A percentile compares a stretch with the other conserved stretches of the same genome.
These are phyloP conservation scores for Diorhabda elongata DNA, from an alignment of 1,140 invertebrate genomes.

Conservation along the genomic window DNA sequence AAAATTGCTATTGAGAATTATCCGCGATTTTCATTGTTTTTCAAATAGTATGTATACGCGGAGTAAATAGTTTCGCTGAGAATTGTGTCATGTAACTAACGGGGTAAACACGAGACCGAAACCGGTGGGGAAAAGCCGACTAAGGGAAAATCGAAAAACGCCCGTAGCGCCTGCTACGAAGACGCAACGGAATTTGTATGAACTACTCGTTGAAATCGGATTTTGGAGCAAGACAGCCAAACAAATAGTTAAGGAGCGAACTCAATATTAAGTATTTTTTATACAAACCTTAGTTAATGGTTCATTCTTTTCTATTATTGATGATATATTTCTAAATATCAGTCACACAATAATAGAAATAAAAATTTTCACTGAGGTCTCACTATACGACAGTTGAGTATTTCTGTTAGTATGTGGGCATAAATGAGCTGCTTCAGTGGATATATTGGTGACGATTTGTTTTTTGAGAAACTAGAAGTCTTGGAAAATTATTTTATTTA, in stretches of 20 bases:
- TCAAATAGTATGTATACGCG: neutral
- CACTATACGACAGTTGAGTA: no score
- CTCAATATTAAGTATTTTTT: no score
- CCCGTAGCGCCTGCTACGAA: conserved; percentile 8
- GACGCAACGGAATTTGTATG: conserved; percentile 19
- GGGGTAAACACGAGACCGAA: conserved; percentile 16
- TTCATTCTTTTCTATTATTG: no score
- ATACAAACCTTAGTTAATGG: no score
- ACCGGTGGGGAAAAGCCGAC: conserved; percentile 17
- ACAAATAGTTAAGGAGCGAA: neutral
- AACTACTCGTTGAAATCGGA: conserved; percentile 18
- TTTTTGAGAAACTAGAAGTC: no score
- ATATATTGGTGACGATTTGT: no score
- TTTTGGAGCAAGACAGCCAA: conserved; percentile 19
- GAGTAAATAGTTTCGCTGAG: neutral
- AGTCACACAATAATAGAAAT: no score
- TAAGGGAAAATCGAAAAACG: conserved; percentile 20
- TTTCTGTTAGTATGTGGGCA: no score
- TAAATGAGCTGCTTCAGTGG: no score
- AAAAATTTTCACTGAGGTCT: no score
- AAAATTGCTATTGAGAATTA: neutral
- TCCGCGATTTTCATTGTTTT: neutral
- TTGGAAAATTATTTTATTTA: no score
- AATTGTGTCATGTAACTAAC: conserved; percentile 16
- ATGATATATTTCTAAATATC: no score